Base-by-base conservation (phyloP, 2,113 vertebrate species). In the Gymnocephalus cernua region DNA sequence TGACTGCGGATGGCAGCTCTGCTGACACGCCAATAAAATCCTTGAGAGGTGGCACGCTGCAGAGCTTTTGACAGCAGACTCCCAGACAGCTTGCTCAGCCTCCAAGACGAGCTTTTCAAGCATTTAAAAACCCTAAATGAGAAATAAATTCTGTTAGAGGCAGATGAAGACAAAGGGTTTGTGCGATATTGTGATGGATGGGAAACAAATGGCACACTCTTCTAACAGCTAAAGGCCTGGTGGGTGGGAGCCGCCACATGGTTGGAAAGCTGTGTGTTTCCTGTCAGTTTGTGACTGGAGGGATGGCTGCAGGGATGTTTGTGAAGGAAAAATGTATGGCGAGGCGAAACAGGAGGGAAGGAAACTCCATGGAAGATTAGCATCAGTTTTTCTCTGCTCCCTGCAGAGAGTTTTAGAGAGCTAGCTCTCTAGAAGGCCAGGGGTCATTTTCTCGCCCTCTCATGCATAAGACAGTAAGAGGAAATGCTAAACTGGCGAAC, bases 261-360 rank as follows among this genome's bases (percentile, higher is more conserved):
- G 66, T 78, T 44, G 58, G 21, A 65, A 79, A 44, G 51, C 51
- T 63, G 32, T 54, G 66, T 62, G 62, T 84, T 74, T 32, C 5
- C 54, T 78, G 58, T 82, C 64, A 19, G 1, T 73, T 21, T 72
- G 65, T 73, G 44, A 57, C 83, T 81, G 80, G 7, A 76, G 44
- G 63, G 59, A 69, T 58, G 32, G n/a, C 78, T 71, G 63, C 63
- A 71, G 79, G 83, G 57, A 53, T 71, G 64, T 75, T 74, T 88
- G 75, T 58, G 23, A 50, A 72, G 59, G 16, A 27, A 32, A 29
- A 57, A 25, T 44, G 50, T 68, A 64, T 80, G 18, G 69, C 45
- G 35, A 58, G 47, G 29, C 3, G 50, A 32, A 23, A 53, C 65
- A 21, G 41, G 9, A 1, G 25, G 5, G 44, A 44, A 10, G 14